These are phyloP conservation scores for Anolis carolinensis DNA, from an alignment of 2,113 vertebrate species.

Conservation along the genomic window DNA sequence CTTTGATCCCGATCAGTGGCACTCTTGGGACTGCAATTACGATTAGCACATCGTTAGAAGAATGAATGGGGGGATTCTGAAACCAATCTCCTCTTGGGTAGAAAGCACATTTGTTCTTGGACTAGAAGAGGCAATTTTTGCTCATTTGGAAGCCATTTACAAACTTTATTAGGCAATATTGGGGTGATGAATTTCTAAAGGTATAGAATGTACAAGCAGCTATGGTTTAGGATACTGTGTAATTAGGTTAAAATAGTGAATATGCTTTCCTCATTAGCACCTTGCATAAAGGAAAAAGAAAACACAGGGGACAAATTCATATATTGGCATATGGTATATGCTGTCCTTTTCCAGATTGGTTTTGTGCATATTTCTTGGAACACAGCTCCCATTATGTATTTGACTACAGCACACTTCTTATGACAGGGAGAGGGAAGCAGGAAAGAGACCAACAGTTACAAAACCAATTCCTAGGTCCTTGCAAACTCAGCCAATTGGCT, in stretches of 20 bases:
- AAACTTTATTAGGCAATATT: slow-evolving; percentile 19
- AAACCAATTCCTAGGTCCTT: no score
- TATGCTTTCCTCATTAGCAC: slow-evolving; percentile 23
- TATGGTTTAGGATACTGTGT: slow-evolving; percentile 18
- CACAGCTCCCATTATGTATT: not conserved
- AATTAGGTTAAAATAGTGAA: slow-evolving; percentile 38
- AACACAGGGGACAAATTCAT: slow-evolving; percentile 3
- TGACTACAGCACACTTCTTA: no score
- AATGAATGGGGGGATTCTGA: slow-evolving; percentile 13
- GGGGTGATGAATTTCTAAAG: slow-evolving; percentile 29
- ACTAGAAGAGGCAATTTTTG: slow-evolving; percentile 18
- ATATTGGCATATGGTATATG: not conserved
- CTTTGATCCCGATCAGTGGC: slow-evolving; percentile 5
- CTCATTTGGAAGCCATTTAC: slow-evolving; percentile 21
- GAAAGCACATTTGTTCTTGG: not conserved
- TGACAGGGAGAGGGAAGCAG: no score
- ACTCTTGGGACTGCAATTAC: slow-evolving; percentile 5
- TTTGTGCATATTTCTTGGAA: not conserved
- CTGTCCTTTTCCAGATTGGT: not conserved
- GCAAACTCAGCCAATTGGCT: no score
- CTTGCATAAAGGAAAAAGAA: not conserved
- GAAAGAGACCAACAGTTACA: no score
- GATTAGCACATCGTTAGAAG: slow-evolving; percentile 24
- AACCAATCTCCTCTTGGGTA: slow-evolving; percentile 16
- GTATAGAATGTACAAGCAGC: not conserved